Base-by-base conservation (phyloP, 2,888 invertebrate genomes). In the Athalia cordata region DNA sequence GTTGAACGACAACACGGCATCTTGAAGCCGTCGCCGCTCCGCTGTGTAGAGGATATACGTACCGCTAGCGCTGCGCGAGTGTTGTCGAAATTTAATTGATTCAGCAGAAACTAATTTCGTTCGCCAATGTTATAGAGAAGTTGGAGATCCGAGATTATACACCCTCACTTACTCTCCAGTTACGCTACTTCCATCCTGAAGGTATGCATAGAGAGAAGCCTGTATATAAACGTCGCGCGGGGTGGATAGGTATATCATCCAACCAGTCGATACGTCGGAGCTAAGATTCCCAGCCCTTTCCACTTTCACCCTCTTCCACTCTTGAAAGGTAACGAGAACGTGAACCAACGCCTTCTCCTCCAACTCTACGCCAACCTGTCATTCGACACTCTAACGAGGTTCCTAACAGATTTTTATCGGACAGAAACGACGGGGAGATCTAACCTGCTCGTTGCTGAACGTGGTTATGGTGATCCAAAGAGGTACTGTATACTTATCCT, bases 91-190 rank as follows among this genome's bases (percentile, higher is more conserved):
- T 82, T 87, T 88, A 87, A 88, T 88, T 88, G 88, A 87, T 87
- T 88, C 86, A 84, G 83, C 83, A 83, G 83, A 87, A 87, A 88
- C 87, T 87, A 88, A 88, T 88, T 87, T 87, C 87, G 87, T 86
- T 85, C 84, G 84, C 84, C 82, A 82, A 81, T 43, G 79, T 81
- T 81, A 82, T 81, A 82, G 81, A 80, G 84, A 84, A 85, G 83
- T 85, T 84, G 81, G 83, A 81, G 82, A 83, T 55, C n/a, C 55
- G 15, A n/a, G 29, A 55, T 55, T 68, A 52, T 15, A n/a, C 15
- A 55, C 52, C 55, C 52, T 55, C 55, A 29, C 55, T 50, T 15
- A 29, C 29, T 29, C 29, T 29, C 29, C 29, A 29, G 29, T 29
- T 2, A 29, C 29, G 29, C 29, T 55, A 55, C 55, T 43, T 15